phyloP scores from a whole-genome alignment of 2,113 vertebrate species.

The Addax nasomaculatus region DNA sequence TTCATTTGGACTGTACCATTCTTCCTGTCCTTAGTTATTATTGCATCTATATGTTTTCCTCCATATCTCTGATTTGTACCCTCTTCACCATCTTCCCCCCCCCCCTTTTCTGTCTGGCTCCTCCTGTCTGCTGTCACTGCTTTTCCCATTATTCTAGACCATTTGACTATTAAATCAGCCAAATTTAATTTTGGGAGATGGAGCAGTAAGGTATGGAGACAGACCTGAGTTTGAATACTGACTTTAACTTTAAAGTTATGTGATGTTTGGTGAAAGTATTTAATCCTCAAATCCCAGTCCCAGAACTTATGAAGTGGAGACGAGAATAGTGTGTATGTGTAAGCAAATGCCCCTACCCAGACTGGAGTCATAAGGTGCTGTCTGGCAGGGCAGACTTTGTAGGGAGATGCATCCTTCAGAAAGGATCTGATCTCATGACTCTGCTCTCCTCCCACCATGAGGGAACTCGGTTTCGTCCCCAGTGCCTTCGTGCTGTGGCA shows the following conservation, averaged over 20 bases:
- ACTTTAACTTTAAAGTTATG: neutral
- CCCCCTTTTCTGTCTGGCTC: neutral
- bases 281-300: neutral
- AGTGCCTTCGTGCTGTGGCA: neutral
- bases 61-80: neutral
- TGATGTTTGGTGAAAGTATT: neutral
- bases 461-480: neutral
- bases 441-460: neutral
- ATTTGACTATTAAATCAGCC: neutral
- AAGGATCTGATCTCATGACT: neutral
- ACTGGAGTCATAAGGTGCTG: neutral
- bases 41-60: neutral
- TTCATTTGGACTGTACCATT: neutral
- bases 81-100: neutral
- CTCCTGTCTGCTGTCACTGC: neutral
- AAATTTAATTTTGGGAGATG: neutral
- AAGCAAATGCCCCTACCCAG: neutral
- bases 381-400: neutral
- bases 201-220: neutral
- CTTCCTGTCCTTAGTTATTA: neutral
- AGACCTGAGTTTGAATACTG: neutral
- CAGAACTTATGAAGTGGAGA: neutral
- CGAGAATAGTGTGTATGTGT: neutral
- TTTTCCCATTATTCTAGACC: neutral
- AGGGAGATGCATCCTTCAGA: neutral